Evolutionary conservation across 2,797 vertebrate genomes (phyloP).

Genomic region (Rhabdophis nuchalis): DNA sequence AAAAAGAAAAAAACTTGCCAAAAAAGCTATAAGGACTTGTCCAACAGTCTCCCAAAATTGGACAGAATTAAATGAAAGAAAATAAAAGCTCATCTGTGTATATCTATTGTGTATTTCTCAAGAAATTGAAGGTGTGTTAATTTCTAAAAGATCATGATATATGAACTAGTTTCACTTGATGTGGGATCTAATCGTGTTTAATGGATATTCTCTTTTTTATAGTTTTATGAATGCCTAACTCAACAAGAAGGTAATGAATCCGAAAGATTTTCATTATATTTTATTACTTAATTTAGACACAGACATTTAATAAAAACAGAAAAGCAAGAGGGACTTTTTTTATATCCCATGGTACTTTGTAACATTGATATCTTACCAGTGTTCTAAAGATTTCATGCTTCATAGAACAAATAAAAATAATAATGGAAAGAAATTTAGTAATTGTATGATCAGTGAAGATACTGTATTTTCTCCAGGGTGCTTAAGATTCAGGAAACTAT

Average conservation of each 20-base stretch:
- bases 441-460: conserved; percentile 25
- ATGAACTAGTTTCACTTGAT: conserved; percentile 56
- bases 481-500: conserved; percentile 7
- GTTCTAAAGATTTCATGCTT: conserved; percentile 21
- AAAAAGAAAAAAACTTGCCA: neutral
- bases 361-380: neutral
- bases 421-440: conserved; percentile 3
- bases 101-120: conserved; percentile 54
- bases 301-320: conserved; percentile 40
- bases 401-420: conserved; percentile 33
- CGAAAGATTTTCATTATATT: conserved; percentile 41
- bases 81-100: conserved; percentile 37
- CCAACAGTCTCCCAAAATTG: neutral
- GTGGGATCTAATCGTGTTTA: conserved; percentile 54
- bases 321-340: neutral
- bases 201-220: conserved; percentile 53
- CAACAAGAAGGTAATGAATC: conserved; percentile 53
- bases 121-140: conserved; percentile 57
- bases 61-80: neutral
- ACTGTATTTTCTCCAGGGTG: conserved; percentile 13
- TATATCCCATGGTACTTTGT: conserved; percentile 13
- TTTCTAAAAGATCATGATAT: conserved; percentile 59
- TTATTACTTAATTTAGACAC: conserved; percentile 34
- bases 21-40: neutral
- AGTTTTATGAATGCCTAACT: conserved; percentile 57